These are phyloP conservation scores for Conops quadrifasciatus DNA, from an alignment of 2,888 invertebrate genomes.

Conservation along the genomic window DNA sequence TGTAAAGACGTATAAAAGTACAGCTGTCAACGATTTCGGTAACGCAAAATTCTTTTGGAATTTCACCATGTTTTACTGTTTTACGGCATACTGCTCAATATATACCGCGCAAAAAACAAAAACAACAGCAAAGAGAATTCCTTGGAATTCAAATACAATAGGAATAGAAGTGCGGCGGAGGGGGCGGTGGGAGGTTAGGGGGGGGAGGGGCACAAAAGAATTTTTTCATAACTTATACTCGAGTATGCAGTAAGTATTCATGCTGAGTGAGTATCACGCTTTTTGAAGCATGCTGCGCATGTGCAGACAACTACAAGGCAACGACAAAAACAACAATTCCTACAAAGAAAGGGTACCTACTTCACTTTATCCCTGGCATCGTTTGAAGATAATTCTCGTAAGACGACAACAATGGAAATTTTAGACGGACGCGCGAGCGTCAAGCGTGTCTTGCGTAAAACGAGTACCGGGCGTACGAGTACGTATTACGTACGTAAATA, in stretches of 20 bases:
- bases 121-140: not conserved
- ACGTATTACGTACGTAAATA: not conserved
- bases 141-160: not conserved
- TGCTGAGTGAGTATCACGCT: conserved; percentile 23
- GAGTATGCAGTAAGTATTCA: not conserved
- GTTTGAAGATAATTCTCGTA: not conserved
- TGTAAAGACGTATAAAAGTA: too few species aligned
- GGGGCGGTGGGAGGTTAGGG: too few species aligned
- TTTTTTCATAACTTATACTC: not conserved
- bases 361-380: not conserved
- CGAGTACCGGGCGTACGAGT: not conserved
- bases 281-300: conserved; percentile 14
- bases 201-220: too few species aligned
- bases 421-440: conserved; percentile 11
- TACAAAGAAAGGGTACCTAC: not conserved
- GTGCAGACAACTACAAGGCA: conserved; percentile 6
- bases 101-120: not conserved
- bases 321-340: too few species aligned
- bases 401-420: conserved; percentile 19
- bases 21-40: too few species aligned
- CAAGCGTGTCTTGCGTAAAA: conserved; percentile 6
- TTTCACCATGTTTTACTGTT: too few species aligned
- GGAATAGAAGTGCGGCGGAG: not conserved
- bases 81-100: too few species aligned
- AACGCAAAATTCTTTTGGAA: too few species aligned